Evolutionary conservation across 30 jellyfish, hydroid and myxozoan genomes (phyloP).

Genomic region (Cassiopea andromeda): DNA sequence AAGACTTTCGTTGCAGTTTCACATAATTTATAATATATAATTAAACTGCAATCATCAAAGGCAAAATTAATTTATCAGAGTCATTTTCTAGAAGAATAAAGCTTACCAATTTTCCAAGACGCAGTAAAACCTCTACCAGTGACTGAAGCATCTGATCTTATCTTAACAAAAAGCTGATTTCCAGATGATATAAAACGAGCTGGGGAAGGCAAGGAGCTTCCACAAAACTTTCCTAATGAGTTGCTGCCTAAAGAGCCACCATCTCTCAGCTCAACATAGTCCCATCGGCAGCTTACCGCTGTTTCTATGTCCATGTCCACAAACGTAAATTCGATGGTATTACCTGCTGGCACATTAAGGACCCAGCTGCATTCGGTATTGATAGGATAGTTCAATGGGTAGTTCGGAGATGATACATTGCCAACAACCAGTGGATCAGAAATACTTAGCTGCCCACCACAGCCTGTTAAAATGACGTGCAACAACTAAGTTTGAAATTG

Average conservation of each 20-base stretch:
- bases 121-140: slow-evolving; percentile 82
- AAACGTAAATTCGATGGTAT: slow-evolving; percentile 50
- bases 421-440: slow-evolving; percentile 46
- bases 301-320: slow-evolving; percentile 72
- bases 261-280: slow-evolving; percentile 68
- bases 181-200: slow-evolving; percentile 61
- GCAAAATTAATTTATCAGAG: background rate
- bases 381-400: slow-evolving; percentile 60
- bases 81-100: background rate
- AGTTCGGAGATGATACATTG: slow-evolving; percentile 70
- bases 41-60: background rate
- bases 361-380: slow-evolving; percentile 63
- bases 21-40: too few species aligned
- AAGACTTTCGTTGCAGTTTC: too few species aligned
- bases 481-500: background rate
- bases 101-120: slow-evolving; percentile 77
- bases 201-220: slow-evolving; percentile 42
- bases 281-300: slow-evolving; percentile 45
- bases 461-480: slow-evolving; percentile 26
- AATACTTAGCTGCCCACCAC: slow-evolving; percentile 66
- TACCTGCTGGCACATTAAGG: slow-evolving; percentile 73
- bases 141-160: slow-evolving; percentile 56
- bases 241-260: slow-evolving; percentile 64
- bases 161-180: slow-evolving; percentile 62
- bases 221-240: slow-evolving; percentile 59